These are phyloP conservation scores for Caranx ignobilis DNA, from an alignment of 2,113 vertebrate genomes.

Conservation along the genomic window DNA sequence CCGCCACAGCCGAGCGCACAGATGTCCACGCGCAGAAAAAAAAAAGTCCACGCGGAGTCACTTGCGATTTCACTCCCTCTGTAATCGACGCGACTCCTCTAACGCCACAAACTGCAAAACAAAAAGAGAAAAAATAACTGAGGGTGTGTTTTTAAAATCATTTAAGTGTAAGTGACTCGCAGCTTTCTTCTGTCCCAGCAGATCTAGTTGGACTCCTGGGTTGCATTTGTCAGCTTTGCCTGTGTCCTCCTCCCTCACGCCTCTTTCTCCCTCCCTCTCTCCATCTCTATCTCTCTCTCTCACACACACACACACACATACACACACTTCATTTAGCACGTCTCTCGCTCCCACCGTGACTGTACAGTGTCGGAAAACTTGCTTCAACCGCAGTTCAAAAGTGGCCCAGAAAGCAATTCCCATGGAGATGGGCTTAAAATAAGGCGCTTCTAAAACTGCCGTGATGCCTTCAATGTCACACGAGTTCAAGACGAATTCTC, in stretches of 20 bases:
- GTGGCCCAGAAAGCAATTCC: neutral
- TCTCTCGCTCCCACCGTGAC: slow-evolving; percentile 8
- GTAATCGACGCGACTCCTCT: neutral
- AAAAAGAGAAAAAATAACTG: no score
- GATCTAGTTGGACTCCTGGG: slow-evolving; percentile 23
- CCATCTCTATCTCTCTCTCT: slow-evolving; percentile 11
- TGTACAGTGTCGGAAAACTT: slow-evolving; percentile 27
- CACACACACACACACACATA: neutral
- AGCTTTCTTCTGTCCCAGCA: neutral
- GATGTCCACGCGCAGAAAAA: neutral
- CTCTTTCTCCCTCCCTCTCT: slow-evolving; percentile 20
- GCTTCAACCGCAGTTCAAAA: neutral
- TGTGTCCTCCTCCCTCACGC: slow-evolving; percentile 10
- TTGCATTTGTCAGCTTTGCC: slow-evolving; percentile 29
- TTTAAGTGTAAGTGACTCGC: neutral
- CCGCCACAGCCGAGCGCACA: slow-evolving; percentile 35
- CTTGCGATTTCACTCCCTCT: neutral
- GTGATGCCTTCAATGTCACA: neutral
- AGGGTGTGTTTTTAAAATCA: neutral
- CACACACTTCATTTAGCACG: neutral
- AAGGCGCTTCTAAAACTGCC: neutral
- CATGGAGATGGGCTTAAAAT: neutral
- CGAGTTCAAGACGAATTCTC: neutral
- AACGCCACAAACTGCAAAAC: neutral
- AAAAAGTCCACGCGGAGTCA: slow-evolving; percentile 10